phyloP scores from a whole-genome alignment of 2,797 vertebrate genomes.

The Odontamblyopus lacepedii region DNA sequence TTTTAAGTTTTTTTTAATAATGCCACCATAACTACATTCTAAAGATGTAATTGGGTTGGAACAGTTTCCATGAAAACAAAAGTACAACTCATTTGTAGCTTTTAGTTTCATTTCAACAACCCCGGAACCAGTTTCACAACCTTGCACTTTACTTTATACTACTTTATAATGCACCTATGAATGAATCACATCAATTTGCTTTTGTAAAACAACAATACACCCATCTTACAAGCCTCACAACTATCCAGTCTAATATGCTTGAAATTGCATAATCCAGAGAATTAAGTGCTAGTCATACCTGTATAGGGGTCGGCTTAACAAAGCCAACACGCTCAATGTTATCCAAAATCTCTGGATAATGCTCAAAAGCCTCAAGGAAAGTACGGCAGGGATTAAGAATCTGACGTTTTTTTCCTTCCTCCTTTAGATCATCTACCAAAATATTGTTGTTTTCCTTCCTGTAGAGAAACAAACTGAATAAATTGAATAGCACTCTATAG shows the following conservation, averaged over 20 bases:
- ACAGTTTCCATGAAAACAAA: background rate
- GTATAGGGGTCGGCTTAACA: constrained; percentile 91
- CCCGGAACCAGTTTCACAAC: background rate
- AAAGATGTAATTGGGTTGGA: background rate
- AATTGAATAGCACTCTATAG: background rate
- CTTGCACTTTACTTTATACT: background rate
- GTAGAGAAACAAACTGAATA: constrained; percentile 15
- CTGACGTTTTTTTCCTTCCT: constrained; percentile 80
- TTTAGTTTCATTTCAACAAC: background rate
- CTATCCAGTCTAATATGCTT: background rate
- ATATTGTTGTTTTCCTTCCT: constrained; percentile 93
- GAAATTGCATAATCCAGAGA: background rate
- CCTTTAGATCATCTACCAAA: constrained; percentile 90
- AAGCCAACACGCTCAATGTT: constrained; percentile 89
- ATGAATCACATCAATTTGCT: background rate
- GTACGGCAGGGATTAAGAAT: constrained; percentile 87
- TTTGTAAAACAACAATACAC: background rate
- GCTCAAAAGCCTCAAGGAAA: constrained; percentile 88
- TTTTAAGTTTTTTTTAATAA: too few relatives aligned
- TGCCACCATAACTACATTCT: background rate
- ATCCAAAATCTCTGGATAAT: constrained; percentile 88
- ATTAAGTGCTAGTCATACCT: constrained; percentile 74
- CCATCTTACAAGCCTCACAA: background rate
- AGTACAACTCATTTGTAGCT: background rate
- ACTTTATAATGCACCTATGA: background rate